These are phyloP conservation scores for Pantala flavescens DNA, from an alignment of 1,140 invertebrate genomes.

Conservation along the genomic window DNA sequence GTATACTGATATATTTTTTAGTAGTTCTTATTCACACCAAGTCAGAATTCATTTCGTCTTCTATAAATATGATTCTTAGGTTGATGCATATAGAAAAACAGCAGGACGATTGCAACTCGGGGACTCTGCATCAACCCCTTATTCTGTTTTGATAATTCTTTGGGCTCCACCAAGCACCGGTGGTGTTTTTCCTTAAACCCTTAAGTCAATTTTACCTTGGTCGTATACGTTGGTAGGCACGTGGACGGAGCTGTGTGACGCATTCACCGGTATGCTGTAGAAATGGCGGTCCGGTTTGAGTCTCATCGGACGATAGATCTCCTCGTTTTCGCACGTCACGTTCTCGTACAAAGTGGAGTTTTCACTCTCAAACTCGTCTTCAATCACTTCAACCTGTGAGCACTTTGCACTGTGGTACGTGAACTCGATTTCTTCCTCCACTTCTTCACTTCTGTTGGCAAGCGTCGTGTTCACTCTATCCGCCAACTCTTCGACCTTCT, in stretches of 20 bases:
- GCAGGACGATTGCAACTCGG: no score
- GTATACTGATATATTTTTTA: no score
- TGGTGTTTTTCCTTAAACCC: no score
- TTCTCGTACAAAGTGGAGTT: background rate
- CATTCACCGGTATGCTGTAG: conserved; percentile 73
- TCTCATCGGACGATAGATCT: conserved; percentile 33
- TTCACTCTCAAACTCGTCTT: background rate
- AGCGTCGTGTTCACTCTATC: conserved; percentile 27
- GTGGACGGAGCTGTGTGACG: conserved; percentile 75
- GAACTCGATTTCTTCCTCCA: conserved; percentile 33
- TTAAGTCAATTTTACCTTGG: conserved; percentile 51
- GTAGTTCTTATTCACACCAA: no score
- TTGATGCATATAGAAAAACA: no score
- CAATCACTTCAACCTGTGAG: conserved; percentile 35
- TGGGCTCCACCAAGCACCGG: no score
- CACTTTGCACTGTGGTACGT: conserved; percentile 62
- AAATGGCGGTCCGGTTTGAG: conserved; percentile 69
- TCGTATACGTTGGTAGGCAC: conserved; percentile 91
- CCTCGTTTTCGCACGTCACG: conserved; percentile 21
- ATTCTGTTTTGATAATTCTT: no score
- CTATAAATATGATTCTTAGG: no score
- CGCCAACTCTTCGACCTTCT: conserved; percentile 51
- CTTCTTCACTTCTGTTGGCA: conserved; percentile 22
- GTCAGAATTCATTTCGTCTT: no score
- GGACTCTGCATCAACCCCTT: no score